These are phyloP conservation scores for Melinaea marsaeus DNA, from an alignment of 2,888 invertebrate species.

Conservation along the genomic window DNA sequence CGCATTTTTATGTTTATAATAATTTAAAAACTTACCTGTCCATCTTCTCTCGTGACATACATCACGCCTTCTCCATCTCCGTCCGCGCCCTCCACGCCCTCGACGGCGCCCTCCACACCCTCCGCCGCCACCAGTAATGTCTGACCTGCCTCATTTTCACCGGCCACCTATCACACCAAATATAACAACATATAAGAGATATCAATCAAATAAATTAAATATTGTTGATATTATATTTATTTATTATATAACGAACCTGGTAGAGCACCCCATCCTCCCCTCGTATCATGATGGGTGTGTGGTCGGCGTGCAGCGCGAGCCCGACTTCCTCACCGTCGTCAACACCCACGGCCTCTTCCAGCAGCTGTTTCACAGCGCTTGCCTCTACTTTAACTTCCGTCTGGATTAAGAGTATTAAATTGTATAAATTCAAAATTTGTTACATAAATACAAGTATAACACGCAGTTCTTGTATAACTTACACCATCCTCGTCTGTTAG, in stretches of 20 bases:
- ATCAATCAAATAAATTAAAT: not conserved
- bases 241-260: slow-evolving; percentile 68
- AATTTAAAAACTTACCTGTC: slow-evolving; percentile 50
- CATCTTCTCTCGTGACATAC: slow-evolving; percentile 71
- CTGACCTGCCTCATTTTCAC: slow-evolving; percentile 88
- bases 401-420: slow-evolving; percentile 33
- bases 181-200: too few species aligned
- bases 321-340: slow-evolving; percentile 66
- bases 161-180: slow-evolving; percentile 76
- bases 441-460: too few species aligned
- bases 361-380: slow-evolving; percentile 79
- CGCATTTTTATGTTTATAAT: too few species aligned
- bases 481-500: slow-evolving; percentile 72
- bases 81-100: slow-evolving; percentile 76
- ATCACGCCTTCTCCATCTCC: slow-evolving; percentile 84
- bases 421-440: too few species aligned
- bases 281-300: slow-evolving; percentile 85
- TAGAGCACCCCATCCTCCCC: slow-evolving; percentile 91
- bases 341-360: slow-evolving; percentile 63
- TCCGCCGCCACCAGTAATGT: slow-evolving; percentile 83
- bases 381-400: slow-evolving; percentile 71
- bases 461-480: slow-evolving; percentile 37
- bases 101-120: slow-evolving; percentile 86
- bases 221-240: not conserved
- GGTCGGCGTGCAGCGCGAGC: slow-evolving; percentile 56